phyloP scores from a whole-genome alignment of 2,888 invertebrate species.

The Melikaiella ostensackeni region DNA sequence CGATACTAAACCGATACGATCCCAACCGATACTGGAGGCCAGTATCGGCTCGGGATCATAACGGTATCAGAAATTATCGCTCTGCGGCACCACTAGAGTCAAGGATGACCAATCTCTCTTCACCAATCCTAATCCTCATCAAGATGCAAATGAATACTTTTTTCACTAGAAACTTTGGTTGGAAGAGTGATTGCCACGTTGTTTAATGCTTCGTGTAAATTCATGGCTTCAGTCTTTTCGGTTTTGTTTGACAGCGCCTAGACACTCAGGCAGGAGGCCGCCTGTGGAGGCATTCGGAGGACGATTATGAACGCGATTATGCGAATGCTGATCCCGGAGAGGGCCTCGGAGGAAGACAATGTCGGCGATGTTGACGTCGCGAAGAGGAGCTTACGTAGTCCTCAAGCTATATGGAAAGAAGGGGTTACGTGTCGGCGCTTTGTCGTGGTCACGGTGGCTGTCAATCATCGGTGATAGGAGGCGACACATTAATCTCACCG shows the following conservation, averaged over 20 bases:
- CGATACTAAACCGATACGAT: no score
- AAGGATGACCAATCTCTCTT: neutral
- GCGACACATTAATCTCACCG: slow-evolving; percentile 75
- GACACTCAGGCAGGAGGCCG: slow-evolving; percentile 11
- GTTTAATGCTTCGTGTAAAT: neutral
- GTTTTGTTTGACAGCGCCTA: slow-evolving; percentile 20
- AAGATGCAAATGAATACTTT: neutral
- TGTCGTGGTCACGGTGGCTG: slow-evolving; percentile 74
- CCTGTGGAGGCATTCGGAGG: slow-evolving; percentile 26
- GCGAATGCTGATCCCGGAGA: slow-evolving; percentile 23
- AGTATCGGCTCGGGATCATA: no score
- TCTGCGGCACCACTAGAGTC: no score
- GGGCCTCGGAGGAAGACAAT: slow-evolving; percentile 21
- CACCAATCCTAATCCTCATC: neutral
- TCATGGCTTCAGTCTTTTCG: neutral
- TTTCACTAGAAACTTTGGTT: neutral
- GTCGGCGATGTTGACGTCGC: slow-evolving; percentile 52
- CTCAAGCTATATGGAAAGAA: slow-evolving; percentile 51
- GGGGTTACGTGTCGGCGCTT: slow-evolving; percentile 72
- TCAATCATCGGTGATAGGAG: slow-evolving; percentile 75
- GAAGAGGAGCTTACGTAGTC: slow-evolving; percentile 48
- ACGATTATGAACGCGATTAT: slow-evolving; percentile 39
- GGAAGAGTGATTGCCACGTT: slow-evolving; percentile 11
- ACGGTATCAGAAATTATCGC: no score
- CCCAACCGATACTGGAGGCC: no score